Evolutionary conservation across 2,113 vertebrate genomes (phyloP).

Genomic region (Hydropotes inermis): DNA sequence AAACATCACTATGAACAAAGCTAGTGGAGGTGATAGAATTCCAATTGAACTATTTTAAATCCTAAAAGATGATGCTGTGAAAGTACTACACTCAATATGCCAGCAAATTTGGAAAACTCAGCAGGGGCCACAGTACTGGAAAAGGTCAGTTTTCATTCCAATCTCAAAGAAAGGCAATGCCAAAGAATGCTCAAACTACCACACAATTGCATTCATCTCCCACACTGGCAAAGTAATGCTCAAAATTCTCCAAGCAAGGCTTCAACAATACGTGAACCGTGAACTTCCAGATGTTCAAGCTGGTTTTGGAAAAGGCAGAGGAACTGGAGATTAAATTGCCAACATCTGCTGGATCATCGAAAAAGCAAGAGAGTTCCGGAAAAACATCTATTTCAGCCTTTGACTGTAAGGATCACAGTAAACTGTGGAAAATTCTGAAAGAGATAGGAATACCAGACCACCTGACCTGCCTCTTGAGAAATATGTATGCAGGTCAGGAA

Average conservation of each 20-base stretch:
- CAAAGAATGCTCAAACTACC: background rate
- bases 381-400: background rate
- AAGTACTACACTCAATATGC: background rate
- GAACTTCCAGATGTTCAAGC: background rate
- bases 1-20: background rate
- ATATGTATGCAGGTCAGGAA: background rate
- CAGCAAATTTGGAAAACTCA: background rate
- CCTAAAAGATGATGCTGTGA: background rate
- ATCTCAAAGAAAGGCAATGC: background rate
- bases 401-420: background rate
- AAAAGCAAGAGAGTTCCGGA: background rate
- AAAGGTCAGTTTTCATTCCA: background rate
- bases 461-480: background rate
- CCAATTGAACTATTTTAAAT: background rate
- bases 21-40: background rate
- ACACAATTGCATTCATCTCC: background rate
- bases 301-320: background rate
- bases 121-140: background rate
- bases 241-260: background rate
- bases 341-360: accelerated
- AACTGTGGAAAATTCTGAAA: background rate
- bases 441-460: background rate
- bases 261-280: background rate
- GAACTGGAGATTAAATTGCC: background rate
- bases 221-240: background rate